phyloP scores from a whole-genome alignment of 2,888 invertebrate genomes.

The Oasisia sp. region DNA sequence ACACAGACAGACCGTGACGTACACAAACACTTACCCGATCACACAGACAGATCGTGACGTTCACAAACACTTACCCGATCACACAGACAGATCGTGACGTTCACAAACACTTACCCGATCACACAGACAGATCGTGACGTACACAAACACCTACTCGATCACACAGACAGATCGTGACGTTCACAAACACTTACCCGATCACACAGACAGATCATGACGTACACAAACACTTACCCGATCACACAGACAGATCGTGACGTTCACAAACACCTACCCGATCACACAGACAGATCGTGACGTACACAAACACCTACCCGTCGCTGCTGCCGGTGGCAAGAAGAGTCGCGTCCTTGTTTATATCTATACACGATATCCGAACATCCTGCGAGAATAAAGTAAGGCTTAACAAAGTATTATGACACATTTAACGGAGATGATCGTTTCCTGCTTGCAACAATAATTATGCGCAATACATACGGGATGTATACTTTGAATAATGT shows the following conservation, averaged over 20 bases:
- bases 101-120: constrained; percentile 49
- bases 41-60: neutral
- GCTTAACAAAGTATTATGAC: neutral
- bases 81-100: neutral
- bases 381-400: constrained; percentile 41
- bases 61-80: constrained; percentile 49
- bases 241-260: neutral
- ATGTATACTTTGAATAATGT: too few relatives aligned
- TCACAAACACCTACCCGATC: constrained; percentile 49
- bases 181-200: constrained; percentile 49
- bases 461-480: too few relatives aligned
- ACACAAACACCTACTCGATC: constrained; percentile 49
- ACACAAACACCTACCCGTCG: constrained; percentile 50
- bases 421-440: neutral
- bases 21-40: constrained; percentile 49
- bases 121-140: neutral
- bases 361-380: constrained; percentile 50
- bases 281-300: neutral
- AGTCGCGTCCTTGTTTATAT: constrained; percentile 41
- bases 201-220: neutral
- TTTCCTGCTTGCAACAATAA: too few relatives aligned
- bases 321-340: constrained; percentile 50
- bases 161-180: neutral
- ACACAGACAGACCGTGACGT: neutral
- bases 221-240: constrained; percentile 49